phyloP scores from a whole-genome alignment of 2,113 vertebrate genomes.

The Charadrius vociferus region DNA sequence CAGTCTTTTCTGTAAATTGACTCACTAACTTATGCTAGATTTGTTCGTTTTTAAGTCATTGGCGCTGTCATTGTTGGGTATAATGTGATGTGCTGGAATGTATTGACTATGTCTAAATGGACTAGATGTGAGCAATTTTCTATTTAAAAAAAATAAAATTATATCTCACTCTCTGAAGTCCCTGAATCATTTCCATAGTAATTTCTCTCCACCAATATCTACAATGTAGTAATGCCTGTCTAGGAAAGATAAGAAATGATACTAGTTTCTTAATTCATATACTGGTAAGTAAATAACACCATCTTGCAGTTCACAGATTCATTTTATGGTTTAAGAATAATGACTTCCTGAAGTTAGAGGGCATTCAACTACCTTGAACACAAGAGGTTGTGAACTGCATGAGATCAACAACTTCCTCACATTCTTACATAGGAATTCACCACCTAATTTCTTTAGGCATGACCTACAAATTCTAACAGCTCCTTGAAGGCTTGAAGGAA shows the following conservation, averaged over 20 bases:
- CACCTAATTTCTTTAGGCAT: background rate
- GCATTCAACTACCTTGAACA: background rate
- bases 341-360: background rate
- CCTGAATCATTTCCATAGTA: background rate
- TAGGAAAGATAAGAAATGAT: background rate
- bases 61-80: background rate
- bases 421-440: background rate
- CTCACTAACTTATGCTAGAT: constrained; percentile 25
- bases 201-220: background rate
- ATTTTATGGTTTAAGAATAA: background rate
- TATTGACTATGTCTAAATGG: constrained; percentile 32
- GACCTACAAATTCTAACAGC: background rate
- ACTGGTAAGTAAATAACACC: background rate
- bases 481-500: background rate
- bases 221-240: background rate
- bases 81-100: constrained; percentile 7
- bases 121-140: constrained; percentile 55
- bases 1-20: constrained; percentile 40
- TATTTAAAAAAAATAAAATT: constrained; percentile 61
- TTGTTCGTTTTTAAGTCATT: constrained; percentile 40
- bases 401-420: background rate
- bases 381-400: background rate
- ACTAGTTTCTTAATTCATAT: background rate
- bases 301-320: background rate
- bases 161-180: background rate